Conservation (phyloP, 2,113 vertebrate genomes). For the Syrrhaptes paradoxus region DNA sequence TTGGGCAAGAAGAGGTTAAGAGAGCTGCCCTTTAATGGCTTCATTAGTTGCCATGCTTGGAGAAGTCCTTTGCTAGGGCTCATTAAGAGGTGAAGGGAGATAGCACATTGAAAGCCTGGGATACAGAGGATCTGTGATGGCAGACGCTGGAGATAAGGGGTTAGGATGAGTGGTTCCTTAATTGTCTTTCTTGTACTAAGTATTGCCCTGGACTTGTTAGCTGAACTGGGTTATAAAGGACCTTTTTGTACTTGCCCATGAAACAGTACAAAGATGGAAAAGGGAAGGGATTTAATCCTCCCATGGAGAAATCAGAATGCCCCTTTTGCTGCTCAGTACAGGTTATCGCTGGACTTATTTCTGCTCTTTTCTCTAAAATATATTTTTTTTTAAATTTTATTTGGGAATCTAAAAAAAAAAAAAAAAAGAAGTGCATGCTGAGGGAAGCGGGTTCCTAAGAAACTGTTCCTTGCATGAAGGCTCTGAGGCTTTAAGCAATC, state of each 20-base stretch:
- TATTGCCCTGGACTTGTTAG: not conserved
- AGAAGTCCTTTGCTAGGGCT: not conserved
- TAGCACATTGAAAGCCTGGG: not conserved
- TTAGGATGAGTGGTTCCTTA: not conserved
- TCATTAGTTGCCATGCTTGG: not conserved
- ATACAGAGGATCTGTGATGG: not conserved
- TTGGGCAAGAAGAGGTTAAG: not conserved
- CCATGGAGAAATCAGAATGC: not conserved
- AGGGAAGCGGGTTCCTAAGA: not conserved
- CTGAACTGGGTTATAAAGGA: not conserved
- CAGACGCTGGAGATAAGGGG: not conserved
- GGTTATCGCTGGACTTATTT: not conserved
- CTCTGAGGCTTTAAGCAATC: too few relatives aligned
- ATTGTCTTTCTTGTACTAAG: not conserved
- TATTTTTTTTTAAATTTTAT: not conserved
- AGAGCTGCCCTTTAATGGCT: not conserved
- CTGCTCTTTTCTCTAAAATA: not conserved
- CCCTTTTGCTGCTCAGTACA: not conserved
- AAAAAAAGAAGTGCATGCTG: too few relatives aligned
- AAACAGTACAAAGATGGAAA: not conserved
- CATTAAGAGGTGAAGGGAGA: not conserved
- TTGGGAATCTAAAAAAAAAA: not conserved
- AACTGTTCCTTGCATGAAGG: not conserved
- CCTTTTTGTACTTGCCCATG: not conserved
- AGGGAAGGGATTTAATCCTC: not conserved